Evolutionary conservation across 2,113 vertebrate genomes (phyloP), one percentile per base, ranked within the genome.

Genomic region (Channa maculata): DNA sequence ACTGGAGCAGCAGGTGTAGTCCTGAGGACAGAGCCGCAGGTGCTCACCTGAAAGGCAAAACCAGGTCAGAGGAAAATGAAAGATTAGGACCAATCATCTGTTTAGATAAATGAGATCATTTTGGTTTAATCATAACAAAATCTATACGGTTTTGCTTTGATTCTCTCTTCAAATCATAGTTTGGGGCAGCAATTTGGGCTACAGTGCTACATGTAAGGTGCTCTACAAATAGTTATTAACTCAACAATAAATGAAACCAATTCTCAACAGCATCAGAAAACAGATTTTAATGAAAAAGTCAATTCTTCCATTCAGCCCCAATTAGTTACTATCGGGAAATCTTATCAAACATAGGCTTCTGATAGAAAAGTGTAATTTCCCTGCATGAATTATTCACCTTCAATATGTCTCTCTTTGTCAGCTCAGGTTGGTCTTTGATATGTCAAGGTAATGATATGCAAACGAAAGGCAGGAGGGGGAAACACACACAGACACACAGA

Each of bases 1-100:
- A 73, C 95, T 96, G 88, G 96, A 95, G 91, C 96, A 97, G 93
- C 96, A 97, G 61, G 95, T 96, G 91, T 96, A 97, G 83, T 96
- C 95, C 86, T 95, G 96, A 66, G 95, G 95, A 84, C 96, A 97
- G 80, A 96, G 91, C 33, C 94, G 94, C 73, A 97, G 94, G 90
- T 97, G 96, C 88, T 97, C 96, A 39, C 96, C 96, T 97, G 67
- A 45, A 65, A 13, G 65, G 48, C 41, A 53, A 54, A 49, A 77
- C 60, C 52, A 70, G 64, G 48, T 10, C 65, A 49, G 49, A 55
- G 34, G 34, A 37, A 50, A 51, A 13, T 45, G 24, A 46, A 46
- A 41, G n/a, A 43, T 79, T 41, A 68, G 24, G 8, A 55, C 1
- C 0, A 1, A 48, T 52, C 37, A 41, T 34, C 53, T 3, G 5